phyloP scores from a whole-genome alignment of 2,888 invertebrate genomes.

The Dolichopus griseipennis region DNA sequence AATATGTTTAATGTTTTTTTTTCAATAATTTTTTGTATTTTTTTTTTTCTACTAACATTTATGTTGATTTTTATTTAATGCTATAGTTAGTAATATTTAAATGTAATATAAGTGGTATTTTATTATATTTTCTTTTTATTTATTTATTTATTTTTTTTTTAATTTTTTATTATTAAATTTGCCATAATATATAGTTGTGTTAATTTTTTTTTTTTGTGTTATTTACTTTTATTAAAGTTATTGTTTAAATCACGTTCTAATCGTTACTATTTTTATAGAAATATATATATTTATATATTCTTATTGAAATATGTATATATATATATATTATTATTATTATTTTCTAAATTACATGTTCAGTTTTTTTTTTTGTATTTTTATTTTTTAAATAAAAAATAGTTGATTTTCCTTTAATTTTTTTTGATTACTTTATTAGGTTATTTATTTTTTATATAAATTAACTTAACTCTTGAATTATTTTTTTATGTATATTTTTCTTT shows the following conservation, averaged over 20 bases:
- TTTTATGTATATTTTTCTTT: too few species aligned
- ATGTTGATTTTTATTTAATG: conserved; percentile 1
- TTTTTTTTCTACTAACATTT: conserved; percentile 4
- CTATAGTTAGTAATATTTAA: neutral
- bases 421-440: neutral
- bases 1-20: conserved; percentile 4
- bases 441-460: too few species aligned
- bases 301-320: neutral
- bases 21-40: neutral
- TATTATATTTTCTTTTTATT: neutral
- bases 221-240: neutral
- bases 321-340: neutral
- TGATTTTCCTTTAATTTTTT: neutral
- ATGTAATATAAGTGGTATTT: too few species aligned
- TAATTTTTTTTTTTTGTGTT: neutral
- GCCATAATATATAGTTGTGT: neutral
- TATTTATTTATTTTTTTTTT: neutral
- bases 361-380: conserved; percentile 2
- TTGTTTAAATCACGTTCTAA: conserved; percentile 2
- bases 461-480: too few species aligned
- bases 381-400: neutral
- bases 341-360: neutral
- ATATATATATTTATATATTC: neutral
- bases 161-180: neutral
- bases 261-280: neutral